phyloP scores from a whole-genome alignment of 1,140 invertebrate species.

The Drosophila fuyamai region DNA sequence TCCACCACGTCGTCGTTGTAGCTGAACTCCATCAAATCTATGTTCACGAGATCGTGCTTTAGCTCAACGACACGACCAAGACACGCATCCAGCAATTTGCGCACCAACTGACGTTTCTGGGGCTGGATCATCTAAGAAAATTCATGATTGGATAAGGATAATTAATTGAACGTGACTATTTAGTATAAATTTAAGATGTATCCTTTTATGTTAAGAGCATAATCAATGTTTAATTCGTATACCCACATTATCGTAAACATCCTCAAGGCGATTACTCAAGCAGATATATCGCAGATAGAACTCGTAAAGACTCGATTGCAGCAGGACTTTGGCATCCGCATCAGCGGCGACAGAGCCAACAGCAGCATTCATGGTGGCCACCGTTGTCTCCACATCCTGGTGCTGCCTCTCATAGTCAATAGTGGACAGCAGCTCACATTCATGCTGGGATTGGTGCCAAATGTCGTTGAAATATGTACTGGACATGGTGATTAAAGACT shows the following conservation, averaged over 20 bases:
- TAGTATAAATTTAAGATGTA: too few relatives aligned
- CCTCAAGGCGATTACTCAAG: conserved; percentile 90
- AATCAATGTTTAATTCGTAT: background rate
- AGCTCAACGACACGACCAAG: conserved; percentile 92
- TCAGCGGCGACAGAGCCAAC: conserved; percentile 60
- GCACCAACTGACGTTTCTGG: conserved; percentile 93
- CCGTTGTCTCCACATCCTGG: conserved; percentile 77
- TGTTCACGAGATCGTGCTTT: conserved; percentile 93
- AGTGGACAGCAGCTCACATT: conserved; percentile 88
- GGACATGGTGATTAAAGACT: conserved; percentile 86
- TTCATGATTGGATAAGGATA: background rate
- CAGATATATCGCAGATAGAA: conserved; percentile 89
- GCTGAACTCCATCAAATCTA: conserved; percentile 93
- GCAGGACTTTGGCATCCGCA: conserved; percentile 56
- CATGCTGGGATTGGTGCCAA: conserved; percentile 87
- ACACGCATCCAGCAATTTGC: conserved; percentile 91
- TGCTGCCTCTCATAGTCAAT: conserved; percentile 88
- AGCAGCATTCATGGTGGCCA: conserved; percentile 64
- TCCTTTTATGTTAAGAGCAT: too few relatives aligned
- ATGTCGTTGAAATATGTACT: conserved; percentile 89
- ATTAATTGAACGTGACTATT: too few relatives aligned
- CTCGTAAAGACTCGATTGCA: conserved; percentile 75
- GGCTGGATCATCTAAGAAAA: conserved; percentile 92
- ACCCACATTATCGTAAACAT: conserved; percentile 92
- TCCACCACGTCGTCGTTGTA: conserved; percentile 93